Conservation (phyloP, 2,888 invertebrate genomes). For the Protophormia terraenovae region DNA sequence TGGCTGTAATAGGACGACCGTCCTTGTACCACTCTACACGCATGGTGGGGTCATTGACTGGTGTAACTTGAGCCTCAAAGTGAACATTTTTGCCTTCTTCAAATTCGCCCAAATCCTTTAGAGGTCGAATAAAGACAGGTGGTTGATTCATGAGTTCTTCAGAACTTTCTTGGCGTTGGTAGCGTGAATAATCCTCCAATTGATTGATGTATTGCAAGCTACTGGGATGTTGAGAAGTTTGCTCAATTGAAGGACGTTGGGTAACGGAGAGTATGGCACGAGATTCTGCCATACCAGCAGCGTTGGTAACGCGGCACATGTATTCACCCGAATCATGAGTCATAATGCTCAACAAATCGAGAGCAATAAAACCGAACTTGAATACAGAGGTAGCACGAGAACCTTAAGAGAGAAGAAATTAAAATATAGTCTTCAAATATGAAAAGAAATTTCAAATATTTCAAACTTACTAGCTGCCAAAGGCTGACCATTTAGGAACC, state of each 20-base stretch:
- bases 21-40: slow-evolving; percentile 97
- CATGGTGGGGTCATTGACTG: slow-evolving; percentile 96
- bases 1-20: slow-evolving; percentile 96
- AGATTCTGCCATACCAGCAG: slow-evolving; percentile 93
- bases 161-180: slow-evolving; percentile 91
- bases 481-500: slow-evolving; percentile 95
- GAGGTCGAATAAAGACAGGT: slow-evolving; percentile 93
- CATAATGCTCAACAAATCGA: slow-evolving; percentile 93
- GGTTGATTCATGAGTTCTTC: slow-evolving; percentile 91
- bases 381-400: slow-evolving; percentile 97
- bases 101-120: slow-evolving; percentile 92
- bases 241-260: slow-evolving; percentile 91
- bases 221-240: slow-evolving; percentile 94
- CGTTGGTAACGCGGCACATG: slow-evolving; percentile 92
- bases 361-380: slow-evolving; percentile 98
- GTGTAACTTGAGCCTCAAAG: slow-evolving; percentile 95
- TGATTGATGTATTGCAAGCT: slow-evolving; percentile 95
- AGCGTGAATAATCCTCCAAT: slow-evolving; percentile 94
- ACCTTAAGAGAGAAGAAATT: slow-evolving; percentile 83
- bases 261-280: slow-evolving; percentile 90
- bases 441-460: background rate
- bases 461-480: slow-evolving; percentile 92
- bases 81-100: slow-evolving; percentile 96
- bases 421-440: background rate
- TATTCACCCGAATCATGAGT: slow-evolving; percentile 95